Percentiles rank a stretch among this genome's conserved stretches.
phyloP scores from a whole-genome alignment of 2,888 invertebrate genomes.

The Apeira syringaria region DNA sequence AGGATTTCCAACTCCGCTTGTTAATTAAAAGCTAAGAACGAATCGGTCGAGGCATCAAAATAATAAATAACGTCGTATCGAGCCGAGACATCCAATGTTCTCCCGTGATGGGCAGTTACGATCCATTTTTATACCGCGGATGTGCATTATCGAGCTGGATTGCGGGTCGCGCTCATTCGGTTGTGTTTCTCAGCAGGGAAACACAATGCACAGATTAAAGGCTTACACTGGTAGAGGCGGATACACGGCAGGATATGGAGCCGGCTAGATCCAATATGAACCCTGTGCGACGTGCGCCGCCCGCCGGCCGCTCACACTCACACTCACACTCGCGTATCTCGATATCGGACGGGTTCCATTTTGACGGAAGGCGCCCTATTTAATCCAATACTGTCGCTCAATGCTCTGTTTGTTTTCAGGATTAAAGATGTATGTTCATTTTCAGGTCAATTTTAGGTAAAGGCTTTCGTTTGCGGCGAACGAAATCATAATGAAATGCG shows the following conservation, averaged over 20 bases:
- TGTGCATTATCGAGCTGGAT: slow-evolving; percentile 63
- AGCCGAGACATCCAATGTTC: slow-evolving; percentile 25
- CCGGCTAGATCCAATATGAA: slow-evolving; percentile 67
- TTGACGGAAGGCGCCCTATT: slow-evolving; percentile 22
- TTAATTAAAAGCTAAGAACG: slow-evolving; percentile 59
- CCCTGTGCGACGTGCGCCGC: slow-evolving; percentile 56
- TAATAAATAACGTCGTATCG: slow-evolving; percentile 52
- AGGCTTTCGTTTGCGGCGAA: too few relatives aligned
- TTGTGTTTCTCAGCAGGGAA: slow-evolving; percentile 75
- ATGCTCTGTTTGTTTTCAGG: too few relatives aligned
- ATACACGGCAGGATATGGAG: slow-evolving; percentile 60
- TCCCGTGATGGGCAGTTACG: slow-evolving; percentile 48
- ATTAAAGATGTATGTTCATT: too few relatives aligned
- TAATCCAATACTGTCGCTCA: neutral
- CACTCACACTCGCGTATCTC: slow-evolving; percentile 45
- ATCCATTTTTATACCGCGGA: slow-evolving; percentile 70
- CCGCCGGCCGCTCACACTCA: slow-evolving; percentile 40
- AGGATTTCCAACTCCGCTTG: slow-evolving; percentile 40
- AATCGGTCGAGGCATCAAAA: slow-evolving; percentile 61
- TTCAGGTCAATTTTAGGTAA: too few relatives aligned
- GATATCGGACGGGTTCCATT: slow-evolving; percentile 49
- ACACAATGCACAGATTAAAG: slow-evolving; percentile 80
- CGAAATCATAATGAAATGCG: too few relatives aligned
- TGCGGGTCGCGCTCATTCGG: slow-evolving; percentile 63
- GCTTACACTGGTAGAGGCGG: slow-evolving; percentile 69